Conservation (phyloP, 2,113 vertebrate genomes). For the Pelecanoides urinatrix region DNA sequence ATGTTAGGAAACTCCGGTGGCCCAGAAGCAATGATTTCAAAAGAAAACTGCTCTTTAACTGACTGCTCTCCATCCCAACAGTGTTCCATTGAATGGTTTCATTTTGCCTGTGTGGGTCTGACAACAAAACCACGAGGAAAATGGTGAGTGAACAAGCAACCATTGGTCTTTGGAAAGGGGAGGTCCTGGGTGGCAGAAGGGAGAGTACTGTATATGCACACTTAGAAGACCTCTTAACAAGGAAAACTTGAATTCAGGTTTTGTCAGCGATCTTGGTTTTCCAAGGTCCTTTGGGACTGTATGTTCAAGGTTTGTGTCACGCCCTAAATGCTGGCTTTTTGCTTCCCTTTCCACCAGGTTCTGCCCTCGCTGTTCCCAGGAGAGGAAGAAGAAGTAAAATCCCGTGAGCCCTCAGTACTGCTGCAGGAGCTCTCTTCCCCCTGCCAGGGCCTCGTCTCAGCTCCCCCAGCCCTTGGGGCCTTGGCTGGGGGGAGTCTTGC, state of each 20-base stretch:
- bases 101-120: conserved; percentile 96
- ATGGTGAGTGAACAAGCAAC: conserved; percentile 81
- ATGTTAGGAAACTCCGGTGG: not conserved
- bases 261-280: not conserved
- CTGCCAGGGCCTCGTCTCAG: conserved; percentile 47
- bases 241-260: not conserved
- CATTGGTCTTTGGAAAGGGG: not conserved
- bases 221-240: not conserved
- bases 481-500: conserved; percentile 47
- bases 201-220: not conserved
- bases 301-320: not conserved
- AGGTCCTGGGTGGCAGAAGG: not conserved
- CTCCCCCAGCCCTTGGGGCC: conserved; percentile 49
- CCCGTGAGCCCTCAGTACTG: not conserved
- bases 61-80: conserved; percentile 54
- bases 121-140: conserved; percentile 97
- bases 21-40: not conserved
- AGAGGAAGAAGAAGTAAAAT: conserved; percentile 84
- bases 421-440: conserved; percentile 54
- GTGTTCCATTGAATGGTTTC: conserved; percentile 99
- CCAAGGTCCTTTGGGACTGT: not conserved
- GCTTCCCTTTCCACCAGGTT: conserved; percentile 68
- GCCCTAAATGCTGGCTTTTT: not conserved
- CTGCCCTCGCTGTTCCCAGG: conserved; percentile 84
- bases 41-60: not conserved